Conservation (phyloP, 2,888 invertebrate species). For the Lepidochitona cinerea region DNA sequence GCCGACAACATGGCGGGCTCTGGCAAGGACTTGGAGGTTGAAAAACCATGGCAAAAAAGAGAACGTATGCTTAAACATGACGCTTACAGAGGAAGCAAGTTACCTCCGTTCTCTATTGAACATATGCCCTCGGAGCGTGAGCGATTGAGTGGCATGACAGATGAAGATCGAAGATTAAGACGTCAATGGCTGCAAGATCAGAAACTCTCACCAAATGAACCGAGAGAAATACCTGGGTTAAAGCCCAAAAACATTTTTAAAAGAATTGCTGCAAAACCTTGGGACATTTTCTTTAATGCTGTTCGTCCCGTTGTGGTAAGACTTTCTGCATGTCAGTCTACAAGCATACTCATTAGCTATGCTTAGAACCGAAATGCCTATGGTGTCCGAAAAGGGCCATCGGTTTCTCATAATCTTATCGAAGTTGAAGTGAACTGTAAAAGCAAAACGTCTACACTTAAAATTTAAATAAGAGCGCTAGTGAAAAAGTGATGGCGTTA, state of each 20-base stretch:
- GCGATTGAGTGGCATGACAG: slow-evolving; percentile 60
- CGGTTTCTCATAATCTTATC: too few species aligned
- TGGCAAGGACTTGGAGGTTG: slow-evolving; percentile 36
- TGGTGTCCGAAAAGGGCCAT: too few species aligned
- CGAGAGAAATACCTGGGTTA: slow-evolving; percentile 50
- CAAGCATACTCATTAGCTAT: too few species aligned
- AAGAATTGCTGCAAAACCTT: slow-evolving; percentile 48
- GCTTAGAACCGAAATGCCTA: too few species aligned
- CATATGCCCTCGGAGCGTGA: slow-evolving; percentile 57
- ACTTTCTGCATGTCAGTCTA: too few species aligned
- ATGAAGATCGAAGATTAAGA: slow-evolving; percentile 59
- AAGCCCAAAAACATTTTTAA: slow-evolving; percentile 55
- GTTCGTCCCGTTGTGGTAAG: slow-evolving; percentile 38
- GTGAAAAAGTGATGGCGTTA: too few species aligned
- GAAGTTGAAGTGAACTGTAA: too few species aligned
- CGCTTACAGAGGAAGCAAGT: slow-evolving; percentile 50
- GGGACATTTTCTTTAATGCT: slow-evolving; percentile 36
- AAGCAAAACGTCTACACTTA: too few species aligned
- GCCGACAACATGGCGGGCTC: background rate
- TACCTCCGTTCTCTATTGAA: slow-evolving; percentile 64
- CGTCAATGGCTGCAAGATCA: slow-evolving; percentile 67
- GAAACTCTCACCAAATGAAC: slow-evolving; percentile 60
- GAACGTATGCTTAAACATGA: slow-evolving; percentile 35
- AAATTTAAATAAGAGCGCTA: too few species aligned
- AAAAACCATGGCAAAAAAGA: slow-evolving; percentile 47